Percentiles rank a stretch among this genome's conserved stretches.
These are phyloP conservation scores for Paralinhomoeus sp. DNA, from an alignment of 2,888 invertebrate species.

Conservation along the genomic window DNA sequence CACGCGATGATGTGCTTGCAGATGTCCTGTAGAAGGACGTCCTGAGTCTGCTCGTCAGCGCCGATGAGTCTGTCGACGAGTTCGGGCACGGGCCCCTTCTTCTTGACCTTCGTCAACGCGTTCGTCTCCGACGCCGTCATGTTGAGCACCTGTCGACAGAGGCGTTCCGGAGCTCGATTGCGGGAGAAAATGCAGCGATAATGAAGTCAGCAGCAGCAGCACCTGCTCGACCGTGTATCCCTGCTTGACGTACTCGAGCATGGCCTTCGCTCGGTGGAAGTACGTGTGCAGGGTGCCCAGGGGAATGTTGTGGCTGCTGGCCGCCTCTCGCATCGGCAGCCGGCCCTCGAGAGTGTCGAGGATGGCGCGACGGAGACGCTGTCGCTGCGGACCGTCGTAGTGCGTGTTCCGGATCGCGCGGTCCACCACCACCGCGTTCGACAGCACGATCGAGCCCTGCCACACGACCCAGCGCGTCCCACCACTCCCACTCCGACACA, in stretches of 20 bases:
- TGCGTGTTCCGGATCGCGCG: slow-evolving; percentile 1
- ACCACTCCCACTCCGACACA: too few species aligned
- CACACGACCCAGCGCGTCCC: neutral
- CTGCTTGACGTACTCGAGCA: neutral
- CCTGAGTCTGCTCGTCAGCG: too few species aligned
- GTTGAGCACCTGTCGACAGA: neutral
- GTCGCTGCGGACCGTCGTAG: neutral
- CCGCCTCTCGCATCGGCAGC: neutral
- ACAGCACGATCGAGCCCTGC: neutral
- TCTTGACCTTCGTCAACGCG: too few species aligned
- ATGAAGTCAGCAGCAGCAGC: too few species aligned
- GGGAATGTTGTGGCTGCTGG: neutral
- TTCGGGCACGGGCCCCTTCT: too few species aligned
- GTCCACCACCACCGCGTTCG: neutral
- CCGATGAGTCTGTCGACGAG: too few species aligned
- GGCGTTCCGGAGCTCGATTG: too few species aligned
- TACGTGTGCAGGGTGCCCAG: slow-evolving; percentile 2
- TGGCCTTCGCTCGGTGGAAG: neutral
- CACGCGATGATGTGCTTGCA: too few species aligned
- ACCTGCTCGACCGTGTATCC: neutral
- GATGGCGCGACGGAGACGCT: neutral
- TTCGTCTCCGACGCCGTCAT: neutral
- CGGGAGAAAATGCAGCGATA: too few species aligned
- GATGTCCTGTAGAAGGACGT: too few species aligned
- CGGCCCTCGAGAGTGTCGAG: neutral